phyloP scores from a whole-genome alignment of 2,113 vertebrate genomes.

The Dipodomys spectabilis region DNA sequence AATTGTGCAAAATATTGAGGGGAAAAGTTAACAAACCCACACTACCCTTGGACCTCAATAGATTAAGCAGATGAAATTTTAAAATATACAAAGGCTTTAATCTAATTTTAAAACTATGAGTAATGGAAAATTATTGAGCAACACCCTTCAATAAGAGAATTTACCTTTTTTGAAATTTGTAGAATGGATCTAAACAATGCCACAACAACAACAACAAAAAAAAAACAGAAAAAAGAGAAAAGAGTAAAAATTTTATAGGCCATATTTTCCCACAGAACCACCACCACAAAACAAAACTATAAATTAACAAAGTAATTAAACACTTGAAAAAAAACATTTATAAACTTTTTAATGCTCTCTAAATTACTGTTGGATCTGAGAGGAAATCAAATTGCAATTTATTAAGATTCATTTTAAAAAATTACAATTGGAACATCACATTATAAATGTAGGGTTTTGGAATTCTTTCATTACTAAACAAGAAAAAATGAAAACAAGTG shows the following conservation, averaged over 20 bases:
- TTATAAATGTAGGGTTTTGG: neutral
- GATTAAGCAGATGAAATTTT: neutral
- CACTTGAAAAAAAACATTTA: neutral
- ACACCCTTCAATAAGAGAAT: constrained; percentile 29
- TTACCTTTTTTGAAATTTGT: constrained; percentile 5
- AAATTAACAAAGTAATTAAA: constrained; percentile 24
- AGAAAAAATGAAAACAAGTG: constrained; percentile 33
- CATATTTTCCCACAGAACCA: neutral
- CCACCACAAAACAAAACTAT: neutral
- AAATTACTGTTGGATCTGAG: neutral
- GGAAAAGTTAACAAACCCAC: neutral
- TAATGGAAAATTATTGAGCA: neutral
- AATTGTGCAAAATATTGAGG: constrained; percentile 25
- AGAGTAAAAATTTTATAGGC: constrained; percentile 28
- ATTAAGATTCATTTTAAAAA: constrained; percentile 28
- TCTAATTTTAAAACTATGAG: constrained; percentile 26
- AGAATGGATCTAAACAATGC: neutral
- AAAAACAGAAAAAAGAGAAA: constrained; percentile 14
- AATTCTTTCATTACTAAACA: constrained; percentile 35
- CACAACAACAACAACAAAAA: constrained; percentile 60
- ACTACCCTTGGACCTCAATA: neutral
- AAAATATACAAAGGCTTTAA: neutral
- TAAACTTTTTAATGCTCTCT: neutral
- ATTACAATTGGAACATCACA: constrained; percentile 4
- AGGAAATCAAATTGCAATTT: constrained; percentile 24